phyloP scores from a whole-genome alignment of 1,140 invertebrate genomes.

The Drosophila parvula region DNA sequence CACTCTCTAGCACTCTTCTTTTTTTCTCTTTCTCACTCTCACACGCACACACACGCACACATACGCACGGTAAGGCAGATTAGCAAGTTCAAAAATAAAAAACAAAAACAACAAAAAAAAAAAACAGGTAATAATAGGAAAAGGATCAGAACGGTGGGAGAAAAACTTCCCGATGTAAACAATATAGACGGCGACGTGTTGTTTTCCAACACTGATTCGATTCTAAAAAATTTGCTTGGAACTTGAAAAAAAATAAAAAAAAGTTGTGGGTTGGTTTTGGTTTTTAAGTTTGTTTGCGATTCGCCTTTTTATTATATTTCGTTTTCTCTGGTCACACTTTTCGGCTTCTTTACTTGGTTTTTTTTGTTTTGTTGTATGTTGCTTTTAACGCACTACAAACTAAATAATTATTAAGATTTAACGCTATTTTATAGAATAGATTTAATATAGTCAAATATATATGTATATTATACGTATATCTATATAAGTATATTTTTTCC shows the following conservation, averaged over 20 bases:
- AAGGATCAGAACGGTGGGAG: constrained; percentile 10
- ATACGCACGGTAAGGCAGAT: constrained; percentile 34
- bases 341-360: constrained; percentile 26
- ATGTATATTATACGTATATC: constrained; percentile 55
- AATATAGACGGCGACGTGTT: constrained; percentile 16
- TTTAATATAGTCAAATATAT: constrained; percentile 62
- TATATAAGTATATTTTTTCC: constrained; percentile 45
- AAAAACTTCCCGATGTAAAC: constrained; percentile 49
- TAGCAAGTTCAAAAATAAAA: constrained; percentile 37
- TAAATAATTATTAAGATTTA: constrained; percentile 79
- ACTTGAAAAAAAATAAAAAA: constrained; percentile 76
- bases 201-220: constrained; percentile 31
- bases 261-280: constrained; percentile 47
- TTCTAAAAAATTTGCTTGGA: constrained; percentile 47
- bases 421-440: constrained; percentile 69
- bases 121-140: constrained; percentile 7
- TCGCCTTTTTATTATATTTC: constrained; percentile 66
- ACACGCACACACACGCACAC: constrained; percentile 12
- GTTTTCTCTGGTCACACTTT: constrained; percentile 49
- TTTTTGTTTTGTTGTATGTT: constrained; percentile 42
- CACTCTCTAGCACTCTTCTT: not conserved
- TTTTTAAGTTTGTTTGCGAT: constrained; percentile 68
- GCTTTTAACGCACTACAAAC: constrained; percentile 75
- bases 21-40: constrained; percentile 1
- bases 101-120: constrained; percentile 50